A percentile compares a stretch with the other conserved stretches of the same genome.
These are phyloP conservation scores for Leucoraja ocellata DNA, from an alignment of 2,797 vertebrate species.

Conservation along the genomic window DNA sequence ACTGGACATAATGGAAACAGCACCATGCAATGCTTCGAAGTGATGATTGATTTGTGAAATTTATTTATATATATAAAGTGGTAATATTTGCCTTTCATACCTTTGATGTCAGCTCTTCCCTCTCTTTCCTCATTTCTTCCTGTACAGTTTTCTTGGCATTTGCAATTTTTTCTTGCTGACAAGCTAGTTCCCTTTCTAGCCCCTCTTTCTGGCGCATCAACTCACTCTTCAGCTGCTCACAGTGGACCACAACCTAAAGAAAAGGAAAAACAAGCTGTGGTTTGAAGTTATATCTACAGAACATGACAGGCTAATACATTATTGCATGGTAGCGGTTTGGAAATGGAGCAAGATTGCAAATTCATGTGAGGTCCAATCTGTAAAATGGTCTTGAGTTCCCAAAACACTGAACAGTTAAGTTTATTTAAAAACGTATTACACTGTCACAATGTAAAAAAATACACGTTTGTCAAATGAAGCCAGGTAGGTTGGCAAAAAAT, in stretches of 20 bases:
- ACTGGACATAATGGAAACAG: neutral
- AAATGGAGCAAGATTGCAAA: neutral
- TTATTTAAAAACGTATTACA: neutral
- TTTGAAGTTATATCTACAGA: conserved; percentile 16
- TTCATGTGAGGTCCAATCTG: neutral
- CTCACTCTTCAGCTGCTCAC: conserved; percentile 74
- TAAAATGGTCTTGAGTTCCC: neutral
- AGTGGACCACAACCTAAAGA: conserved; percentile 70
- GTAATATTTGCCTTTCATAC: conserved; percentile 51
- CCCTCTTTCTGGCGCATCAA: conserved; percentile 67
- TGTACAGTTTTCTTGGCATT: conserved; percentile 64
- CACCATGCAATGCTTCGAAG: neutral
- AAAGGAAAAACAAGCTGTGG: conserved; percentile 38
- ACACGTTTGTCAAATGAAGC: neutral
- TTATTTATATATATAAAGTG: neutral
- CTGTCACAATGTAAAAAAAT: neutral
- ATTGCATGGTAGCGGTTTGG: neutral
- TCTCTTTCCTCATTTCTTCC: conserved; percentile 66
- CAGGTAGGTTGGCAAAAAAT: neutral
- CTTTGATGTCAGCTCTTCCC: conserved; percentile 59
- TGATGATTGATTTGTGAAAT: neutral
- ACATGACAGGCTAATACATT: conserved; percentile 17
- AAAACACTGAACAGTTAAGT: neutral
- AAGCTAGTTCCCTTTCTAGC: conserved; percentile 64
- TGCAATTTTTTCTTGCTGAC: conserved; percentile 62